A percentile compares a stretch with the other conserved stretches of the same genome.
These are phyloP conservation scores for Aradus depressus DNA, from an alignment of 2,888 invertebrate species.

Conservation along the genomic window DNA sequence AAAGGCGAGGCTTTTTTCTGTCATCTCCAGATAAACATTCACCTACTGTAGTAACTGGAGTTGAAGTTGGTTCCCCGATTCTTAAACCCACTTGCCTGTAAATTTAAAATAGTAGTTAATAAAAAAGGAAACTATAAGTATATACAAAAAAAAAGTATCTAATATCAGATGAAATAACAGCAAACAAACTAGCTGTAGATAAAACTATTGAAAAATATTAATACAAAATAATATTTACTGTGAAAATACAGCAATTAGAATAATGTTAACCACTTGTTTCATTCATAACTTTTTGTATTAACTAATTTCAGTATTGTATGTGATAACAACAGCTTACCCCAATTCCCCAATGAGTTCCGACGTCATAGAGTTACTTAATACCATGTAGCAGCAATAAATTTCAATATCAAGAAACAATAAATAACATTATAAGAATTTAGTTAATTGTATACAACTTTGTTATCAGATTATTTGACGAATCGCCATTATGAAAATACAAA, in stretches of 20 bases:
- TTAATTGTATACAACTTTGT: no score
- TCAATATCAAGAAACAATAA: no score
- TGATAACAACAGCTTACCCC: constrained; percentile 12
- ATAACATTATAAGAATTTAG: no score
- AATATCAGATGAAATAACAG: no score
- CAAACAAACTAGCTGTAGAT: no score
- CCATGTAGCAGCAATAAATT: no score
- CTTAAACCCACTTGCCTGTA: constrained; percentile 24
- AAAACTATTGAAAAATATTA: background rate
- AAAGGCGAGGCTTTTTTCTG: constrained; percentile 15
- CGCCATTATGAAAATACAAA: no score
- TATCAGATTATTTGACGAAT: no score
- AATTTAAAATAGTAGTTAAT: constrained; percentile 2
- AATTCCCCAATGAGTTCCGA: constrained; percentile 23
- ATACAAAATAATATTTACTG: constrained; percentile 2
- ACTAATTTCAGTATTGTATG: background rate
- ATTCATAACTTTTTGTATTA: no score
- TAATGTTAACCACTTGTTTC: background rate
- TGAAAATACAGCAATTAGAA: background rate
- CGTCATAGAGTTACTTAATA: constrained; percentile 21
- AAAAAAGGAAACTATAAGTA: background rate
- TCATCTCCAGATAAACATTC: constrained; percentile 18
- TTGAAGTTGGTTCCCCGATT: constrained; percentile 20
- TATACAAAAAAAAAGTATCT: no score
- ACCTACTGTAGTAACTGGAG: background rate